Base-by-base conservation (phyloP, 64 coral and sea anemone genomes). In the Porites australiensis region DNA sequence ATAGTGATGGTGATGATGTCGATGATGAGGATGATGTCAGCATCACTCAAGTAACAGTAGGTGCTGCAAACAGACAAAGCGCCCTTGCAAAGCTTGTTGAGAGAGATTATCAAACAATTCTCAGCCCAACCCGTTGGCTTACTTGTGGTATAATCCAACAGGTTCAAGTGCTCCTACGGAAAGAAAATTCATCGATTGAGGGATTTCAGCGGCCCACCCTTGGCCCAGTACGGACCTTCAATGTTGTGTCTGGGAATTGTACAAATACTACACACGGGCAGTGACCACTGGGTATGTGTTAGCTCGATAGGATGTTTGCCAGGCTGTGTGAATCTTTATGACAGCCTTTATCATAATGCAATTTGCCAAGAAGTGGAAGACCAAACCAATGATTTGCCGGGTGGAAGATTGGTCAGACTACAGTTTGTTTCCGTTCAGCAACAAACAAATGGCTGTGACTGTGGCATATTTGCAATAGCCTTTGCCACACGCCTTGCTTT, bases 201-300 rank as follows among this genome's bases (percentile, higher is more conserved):
- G 87, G 87, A 53, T 89, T 89, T 62, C 87, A 89, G 61, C 68
- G 87, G 60, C 87, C 87, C 72, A 89, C 87, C 22, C 87, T 89
- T 89, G 87, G 87, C 53, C 49, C 52, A 89, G 47, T 8, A 55
- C 54, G 55, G 44, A 89, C 76, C 69, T 77, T 89, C 58, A 65
- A 73, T 77, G 66, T 89, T 8, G 87, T 77, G 6, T 59, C 87
- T 76, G 74, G 72, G 53, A 72, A 64, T 89, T 89, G 59, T 89
- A 13, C 87, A 89, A 65, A 89, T 89, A 57, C 87, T 89, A 59
- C 71, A 89, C 50, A 89, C 72, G 23, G 74, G 87, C 22, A 69
- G 72, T 76, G 59, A 89, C 65, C 87, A 89, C 52, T 89, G 87
- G 87, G 87, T 89, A 47, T 89, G 87, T 89, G 72, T 89, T 14